A percentile compares a stretch with the other conserved stretches of the same genome.
Evolutionary conservation across 1,140 invertebrate species (phyloP).

Genomic region (Hylyphantes graminicola): DNA sequence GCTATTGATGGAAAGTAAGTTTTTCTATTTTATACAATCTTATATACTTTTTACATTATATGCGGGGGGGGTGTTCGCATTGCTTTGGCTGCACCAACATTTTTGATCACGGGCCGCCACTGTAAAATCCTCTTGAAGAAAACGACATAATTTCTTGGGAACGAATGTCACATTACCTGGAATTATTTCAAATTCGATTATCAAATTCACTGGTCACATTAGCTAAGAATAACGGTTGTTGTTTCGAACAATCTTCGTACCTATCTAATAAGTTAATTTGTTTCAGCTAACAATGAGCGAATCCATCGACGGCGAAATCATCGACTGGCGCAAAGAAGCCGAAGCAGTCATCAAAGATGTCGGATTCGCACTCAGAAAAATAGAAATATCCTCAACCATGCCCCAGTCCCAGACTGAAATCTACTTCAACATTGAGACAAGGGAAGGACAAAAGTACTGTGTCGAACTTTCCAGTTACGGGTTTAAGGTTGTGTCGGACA

Average conservation of each 20-base stretch:
- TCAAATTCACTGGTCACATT: too few species aligned
- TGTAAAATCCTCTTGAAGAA: too few species aligned
- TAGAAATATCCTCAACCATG: constrained; percentile 74
- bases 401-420: constrained; percentile 74
- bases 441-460: constrained; percentile 79
- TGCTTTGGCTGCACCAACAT: too few species aligned
- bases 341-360: constrained; percentile 82
- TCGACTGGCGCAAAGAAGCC: constrained; percentile 73
- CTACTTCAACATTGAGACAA: constrained; percentile 81
- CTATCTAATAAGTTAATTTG: neutral
- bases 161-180: too few species aligned
- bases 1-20: too few species aligned
- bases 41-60: too few species aligned
- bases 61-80: too few species aligned
- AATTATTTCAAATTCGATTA: too few species aligned
- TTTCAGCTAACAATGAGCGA: constrained; percentile 5
- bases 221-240: neutral
- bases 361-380: constrained; percentile 77
- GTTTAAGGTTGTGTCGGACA: constrained; percentile 80
- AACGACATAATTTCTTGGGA: too few species aligned
- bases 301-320: neutral
- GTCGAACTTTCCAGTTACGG: constrained; percentile 79
- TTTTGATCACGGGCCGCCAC: too few species aligned
- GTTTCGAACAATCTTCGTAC: neutral
- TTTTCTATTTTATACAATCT: too few species aligned